These are phyloP conservation scores for Caenorhabditis virilis DNA, from an alignment of 2,888 invertebrate species.

Conservation along the genomic window DNA sequence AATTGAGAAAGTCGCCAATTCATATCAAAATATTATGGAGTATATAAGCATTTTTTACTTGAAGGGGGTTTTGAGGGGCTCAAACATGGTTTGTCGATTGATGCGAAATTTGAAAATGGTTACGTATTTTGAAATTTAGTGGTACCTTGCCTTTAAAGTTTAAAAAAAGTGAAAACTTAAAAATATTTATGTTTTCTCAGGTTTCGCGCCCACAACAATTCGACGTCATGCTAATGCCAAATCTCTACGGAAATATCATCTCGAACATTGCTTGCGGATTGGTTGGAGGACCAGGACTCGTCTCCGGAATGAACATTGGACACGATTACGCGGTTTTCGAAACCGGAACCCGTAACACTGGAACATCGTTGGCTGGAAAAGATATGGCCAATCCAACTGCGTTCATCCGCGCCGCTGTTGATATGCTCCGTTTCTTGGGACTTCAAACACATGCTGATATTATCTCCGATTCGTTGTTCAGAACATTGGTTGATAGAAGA, in stretches of 20 bases:
- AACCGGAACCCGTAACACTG: slow-evolving; percentile 90
- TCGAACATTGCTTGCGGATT: slow-evolving; percentile 78
- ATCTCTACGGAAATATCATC: slow-evolving; percentile 93
- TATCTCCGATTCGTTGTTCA: slow-evolving; percentile 64
- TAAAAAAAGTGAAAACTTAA: neutral
- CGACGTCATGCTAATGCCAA: slow-evolving; percentile 96
- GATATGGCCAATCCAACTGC: slow-evolving; percentile 95
- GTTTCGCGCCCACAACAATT: slow-evolving; percentile 83
- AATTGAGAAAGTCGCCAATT: too few species aligned
- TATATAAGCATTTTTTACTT: too few species aligned
- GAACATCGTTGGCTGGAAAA: slow-evolving; percentile 89
- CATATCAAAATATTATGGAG: too few species aligned
- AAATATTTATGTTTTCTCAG: slow-evolving; percentile 26
- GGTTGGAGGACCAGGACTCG: slow-evolving; percentile 91
- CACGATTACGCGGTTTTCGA: slow-evolving; percentile 73
- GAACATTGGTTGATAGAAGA: slow-evolving; percentile 56
- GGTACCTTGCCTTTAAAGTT: too few species aligned
- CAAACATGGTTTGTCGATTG: too few species aligned
- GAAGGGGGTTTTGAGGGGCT: too few species aligned
- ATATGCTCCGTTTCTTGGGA: slow-evolving; percentile 77
- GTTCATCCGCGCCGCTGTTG: slow-evolving; percentile 90
- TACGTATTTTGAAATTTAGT: too few species aligned
- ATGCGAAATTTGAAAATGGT: too few species aligned
- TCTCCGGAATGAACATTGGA: slow-evolving; percentile 92
- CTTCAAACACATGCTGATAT: slow-evolving; percentile 59